Evolutionary conservation across 2,797 vertebrate genomes (phyloP).

Genomic region (Sebastiscus tertius): DNA sequence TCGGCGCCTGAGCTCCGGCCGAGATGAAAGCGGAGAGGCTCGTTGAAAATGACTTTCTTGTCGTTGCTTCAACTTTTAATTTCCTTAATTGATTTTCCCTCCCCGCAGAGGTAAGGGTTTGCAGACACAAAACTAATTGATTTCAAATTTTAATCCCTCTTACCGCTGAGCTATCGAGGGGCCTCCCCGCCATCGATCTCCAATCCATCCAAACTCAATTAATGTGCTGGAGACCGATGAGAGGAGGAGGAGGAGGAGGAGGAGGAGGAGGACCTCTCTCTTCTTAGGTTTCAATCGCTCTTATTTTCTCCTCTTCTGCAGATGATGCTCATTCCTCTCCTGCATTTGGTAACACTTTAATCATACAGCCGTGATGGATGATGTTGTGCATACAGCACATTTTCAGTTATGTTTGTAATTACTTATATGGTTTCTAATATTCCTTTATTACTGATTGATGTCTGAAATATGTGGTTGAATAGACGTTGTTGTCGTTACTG

Average conservation of each 20-base stretch:
- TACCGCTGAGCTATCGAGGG: conserved; percentile 70
- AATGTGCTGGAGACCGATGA: conserved; percentile 69
- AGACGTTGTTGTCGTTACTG: not conserved
- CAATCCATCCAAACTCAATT: conserved; percentile 83
- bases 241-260: conserved; percentile 33
- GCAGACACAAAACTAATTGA: conserved; percentile 80
- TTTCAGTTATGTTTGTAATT: conserved; percentile 39
- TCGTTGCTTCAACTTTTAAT: conserved; percentile 79
- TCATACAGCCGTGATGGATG: conserved; percentile 37
- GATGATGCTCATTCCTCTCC: conserved; percentile 41
- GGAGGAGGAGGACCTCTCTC: conserved; percentile 24
- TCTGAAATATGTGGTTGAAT: not conserved
- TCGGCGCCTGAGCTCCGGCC: conserved; percentile 2
- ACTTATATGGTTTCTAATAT: not conserved
- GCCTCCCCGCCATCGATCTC: conserved; percentile 74
- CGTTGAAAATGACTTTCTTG: conserved; percentile 70
- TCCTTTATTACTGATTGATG: not conserved
- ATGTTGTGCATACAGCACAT: conserved; percentile 11
- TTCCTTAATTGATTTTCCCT: conserved; percentile 80
- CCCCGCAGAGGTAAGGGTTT: conserved; percentile 73
- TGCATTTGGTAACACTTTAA: conserved; percentile 26
- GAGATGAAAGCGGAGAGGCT: conserved; percentile 59
- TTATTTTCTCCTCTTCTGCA: conserved; percentile 34
- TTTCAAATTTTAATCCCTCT: conserved; percentile 82
- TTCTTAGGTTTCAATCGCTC: conserved; percentile 35